phyloP scores from a whole-genome alignment of 2,888 invertebrate species.

The Encarsia formosa region DNA sequence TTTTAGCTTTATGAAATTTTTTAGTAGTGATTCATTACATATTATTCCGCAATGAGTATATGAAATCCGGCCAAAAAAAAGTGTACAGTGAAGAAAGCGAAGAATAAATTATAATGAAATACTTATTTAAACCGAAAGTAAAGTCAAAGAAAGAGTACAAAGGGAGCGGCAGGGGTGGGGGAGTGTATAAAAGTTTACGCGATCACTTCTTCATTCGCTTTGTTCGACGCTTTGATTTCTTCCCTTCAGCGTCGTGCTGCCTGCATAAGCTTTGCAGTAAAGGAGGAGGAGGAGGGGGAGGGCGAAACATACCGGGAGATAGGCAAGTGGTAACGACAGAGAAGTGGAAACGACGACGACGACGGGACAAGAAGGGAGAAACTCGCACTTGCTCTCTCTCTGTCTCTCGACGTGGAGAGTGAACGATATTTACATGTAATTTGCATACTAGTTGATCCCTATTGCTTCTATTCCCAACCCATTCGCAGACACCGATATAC shows the following conservation, averaged over 20 bases:
- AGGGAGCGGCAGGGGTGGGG: slow-evolving; percentile 34
- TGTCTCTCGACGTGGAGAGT: slow-evolving; percentile 48
- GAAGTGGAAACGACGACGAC: slow-evolving; percentile 20
- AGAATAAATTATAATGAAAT: too few species aligned
- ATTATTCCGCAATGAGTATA: too few species aligned
- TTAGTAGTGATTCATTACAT: too few species aligned
- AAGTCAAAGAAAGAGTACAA: slow-evolving; percentile 24
- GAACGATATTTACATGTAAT: slow-evolving; percentile 52
- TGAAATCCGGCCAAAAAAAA: too few species aligned
- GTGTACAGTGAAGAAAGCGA: too few species aligned
- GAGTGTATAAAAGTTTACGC: slow-evolving; percentile 41
- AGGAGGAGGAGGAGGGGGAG: slow-evolving; percentile 15
- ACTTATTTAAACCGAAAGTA: too few species aligned
- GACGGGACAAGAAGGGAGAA: slow-evolving; percentile 18
- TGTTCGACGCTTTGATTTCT: slow-evolving; percentile 49
- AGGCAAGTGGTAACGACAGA: slow-evolving; percentile 22
- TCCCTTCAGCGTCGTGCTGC: slow-evolving; percentile 34
- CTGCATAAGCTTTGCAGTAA: slow-evolving; percentile 7
- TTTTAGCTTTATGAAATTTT: too few species aligned
- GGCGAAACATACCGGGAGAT: slow-evolving; percentile 6
- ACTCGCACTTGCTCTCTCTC: slow-evolving; percentile 32
- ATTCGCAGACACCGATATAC: slow-evolving; percentile 45
- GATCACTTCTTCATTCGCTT: slow-evolving; percentile 44
- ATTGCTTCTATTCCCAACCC: slow-evolving; percentile 51
- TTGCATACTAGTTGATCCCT: slow-evolving; percentile 54